Evolutionary conservation across 2,797 vertebrate genomes (phyloP), one percentile per base, ranked within the genome.

Genomic region (Valencia hispanica): DNA sequence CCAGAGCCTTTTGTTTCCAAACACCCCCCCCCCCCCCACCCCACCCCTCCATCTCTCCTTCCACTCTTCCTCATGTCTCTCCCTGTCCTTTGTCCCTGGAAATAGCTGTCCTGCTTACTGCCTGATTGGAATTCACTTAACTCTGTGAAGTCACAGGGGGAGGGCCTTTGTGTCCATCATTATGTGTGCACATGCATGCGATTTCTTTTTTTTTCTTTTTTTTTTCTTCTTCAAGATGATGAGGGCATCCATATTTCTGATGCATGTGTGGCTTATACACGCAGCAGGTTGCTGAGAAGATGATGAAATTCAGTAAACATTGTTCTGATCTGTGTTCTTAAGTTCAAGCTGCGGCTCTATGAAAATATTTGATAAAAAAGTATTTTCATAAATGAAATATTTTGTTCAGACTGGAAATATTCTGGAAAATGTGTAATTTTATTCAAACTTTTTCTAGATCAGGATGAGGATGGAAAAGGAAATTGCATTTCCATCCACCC

Each of bases 101-200:
- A 97, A 97, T 97, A 98, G 98, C 97, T 95, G 97, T 97, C 97
- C 96, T 96, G 96, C 96, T 96, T 96, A 97, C 95, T 96, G 97
- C 97, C 97, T 98, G 97, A 97, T 97, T 97, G 96, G 97, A 97
- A 97, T 97, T 96, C 96, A 96, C 96, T 79, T 88, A 92, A 85
- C 89, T 91, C 81, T 84, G 79, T 88, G 92, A 90, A 91, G 90
- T 94, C 93, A 91, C 91, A 86, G 82, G 84, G n/a, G 90, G 91
- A 89, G 87, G 78, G 84, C 80, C 70, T 84, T 87, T 83, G 84
- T 90, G 85, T 84, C 87, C 86, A 81, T 79, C 68, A 87, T 65
- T 87, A 73, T 80, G 74, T 79, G 80, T 85, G 73, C 79, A 61
- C 84, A 74, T 84, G 70, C 75, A 12, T 68, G 74, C 66, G n/a